phyloP scores from a whole-genome alignment of 2,797 vertebrate genomes.

The Oceanodroma leucorhoa region DNA sequence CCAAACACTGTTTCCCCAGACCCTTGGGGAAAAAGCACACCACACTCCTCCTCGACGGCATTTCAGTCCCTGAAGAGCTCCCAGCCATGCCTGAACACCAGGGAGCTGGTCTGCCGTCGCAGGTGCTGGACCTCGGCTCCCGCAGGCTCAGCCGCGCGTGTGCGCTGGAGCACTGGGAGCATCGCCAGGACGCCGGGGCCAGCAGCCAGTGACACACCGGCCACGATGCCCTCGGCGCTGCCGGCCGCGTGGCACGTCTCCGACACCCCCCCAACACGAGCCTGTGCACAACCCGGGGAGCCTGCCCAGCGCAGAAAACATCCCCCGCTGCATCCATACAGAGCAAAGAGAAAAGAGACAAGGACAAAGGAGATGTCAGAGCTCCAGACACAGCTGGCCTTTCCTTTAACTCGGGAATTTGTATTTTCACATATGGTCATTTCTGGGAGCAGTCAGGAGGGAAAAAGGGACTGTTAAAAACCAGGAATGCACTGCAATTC shows the following conservation, averaged over 20 bases:
- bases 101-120: fast-evolving
- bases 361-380: background rate
- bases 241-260: fast-evolving
- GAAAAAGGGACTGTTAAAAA: background rate
- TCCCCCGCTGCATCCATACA: fast-evolving
- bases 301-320: background rate
- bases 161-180: too few relatives aligned
- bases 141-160: background rate
- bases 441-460: background rate
- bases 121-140: fast-evolving
- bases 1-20: background rate
- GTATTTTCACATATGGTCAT: background rate
- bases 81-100: fast-evolving
- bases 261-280: fast-evolving
- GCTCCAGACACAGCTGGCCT: background rate
- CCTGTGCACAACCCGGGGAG: background rate
- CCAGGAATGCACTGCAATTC: background rate
- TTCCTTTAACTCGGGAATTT: background rate
- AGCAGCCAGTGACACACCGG: too few relatives aligned
- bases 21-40: fast-evolving
- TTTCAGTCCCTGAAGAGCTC: background rate
- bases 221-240: background rate
- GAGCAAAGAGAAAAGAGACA: background rate
- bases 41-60: background rate
- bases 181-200: fast-evolving